Evolutionary conservation across 2,797 vertebrate species (phyloP), one percentile per base, ranked within the genome.

Genomic region (Onychomys leucogaster): DNA sequence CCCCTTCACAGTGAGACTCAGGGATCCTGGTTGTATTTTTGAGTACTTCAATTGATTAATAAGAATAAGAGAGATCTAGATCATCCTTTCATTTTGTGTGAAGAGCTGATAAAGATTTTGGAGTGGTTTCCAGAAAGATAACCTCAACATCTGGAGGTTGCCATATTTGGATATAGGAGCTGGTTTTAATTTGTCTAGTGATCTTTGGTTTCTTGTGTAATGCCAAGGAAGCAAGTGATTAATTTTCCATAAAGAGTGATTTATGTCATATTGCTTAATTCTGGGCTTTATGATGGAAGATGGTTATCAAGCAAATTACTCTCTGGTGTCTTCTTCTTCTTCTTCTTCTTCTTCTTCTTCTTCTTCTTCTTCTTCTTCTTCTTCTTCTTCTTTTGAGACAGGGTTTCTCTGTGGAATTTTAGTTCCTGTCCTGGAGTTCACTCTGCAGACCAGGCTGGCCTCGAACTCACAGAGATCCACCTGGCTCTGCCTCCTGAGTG

Each of bases 131-230:
- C 59, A 92, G 63, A 34, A 65, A 55, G 55, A 90, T 90, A 65
- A 65, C 49, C 49, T 93, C 71, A 85, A 32, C 73, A 88, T 90
- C 37, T 34, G 52, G 80, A 7, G 63, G 88, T 14, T 86, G 90
- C 93, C 13, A 77, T 91, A 93, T 87, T 89, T 91, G 84, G 85
- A 52, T 69, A 57, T 43, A 94, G 92, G 61, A 67, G 41, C 94
- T 93, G 41, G 89, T 94, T 96, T 94, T 67, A 93, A 34, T 94
- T 96, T 52, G 96, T 90, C 91, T 97, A 52, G 55, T 91, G 73
- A 41, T 34, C 89, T 94, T 89, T 95, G 87, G 71, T n/a, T 83
- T 86, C 43, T 61, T 86, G 37, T 75, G 81, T 96, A 59, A 65
- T 92, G 78, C 57, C 65, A 67, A 3, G 21, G 55, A 92, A 52